phyloP scores from a whole-genome alignment of 1,140 invertebrate genomes.

The Magallana gigas region DNA sequence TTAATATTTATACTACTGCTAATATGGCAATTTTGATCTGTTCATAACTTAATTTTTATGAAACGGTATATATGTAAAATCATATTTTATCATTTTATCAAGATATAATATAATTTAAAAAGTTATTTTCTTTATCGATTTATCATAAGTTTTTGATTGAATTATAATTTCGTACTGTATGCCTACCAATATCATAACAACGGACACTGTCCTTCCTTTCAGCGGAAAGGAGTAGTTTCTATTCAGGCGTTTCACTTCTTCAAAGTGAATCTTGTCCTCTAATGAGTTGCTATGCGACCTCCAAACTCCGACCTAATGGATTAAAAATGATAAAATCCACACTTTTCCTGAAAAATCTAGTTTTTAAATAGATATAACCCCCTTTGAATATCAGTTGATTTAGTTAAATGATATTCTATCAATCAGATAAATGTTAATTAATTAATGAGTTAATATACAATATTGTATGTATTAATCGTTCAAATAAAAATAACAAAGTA shows the following conservation, averaged over 20 bases:
- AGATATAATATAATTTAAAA: no score
- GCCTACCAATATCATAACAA: slow-evolving; percentile 73
- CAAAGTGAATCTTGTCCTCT: slow-evolving; percentile 56
- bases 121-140: background rate
- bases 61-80: background rate
- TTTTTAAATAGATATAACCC: no score
- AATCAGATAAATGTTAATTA: no score
- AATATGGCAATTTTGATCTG: background rate
- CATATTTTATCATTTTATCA: background rate
- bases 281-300: slow-evolving; percentile 45
- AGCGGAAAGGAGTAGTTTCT: slow-evolving; percentile 70
- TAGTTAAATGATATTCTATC: no score
- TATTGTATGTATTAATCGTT: no score
- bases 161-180: background rate
- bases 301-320: slow-evolving; percentile 68
- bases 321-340: background rate
- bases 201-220: slow-evolving; percentile 64
- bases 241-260: slow-evolving; percentile 50
- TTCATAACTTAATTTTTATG: background rate
- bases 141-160: background rate
- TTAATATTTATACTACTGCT: background rate
- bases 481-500: no score
- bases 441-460: no score
- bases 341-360: background rate
- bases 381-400: no score